Percentiles rank a stretch among this genome's conserved stretches.
Conservation (phyloP, 2,888 invertebrate genomes). For the Callimorpha dominula region DNA sequence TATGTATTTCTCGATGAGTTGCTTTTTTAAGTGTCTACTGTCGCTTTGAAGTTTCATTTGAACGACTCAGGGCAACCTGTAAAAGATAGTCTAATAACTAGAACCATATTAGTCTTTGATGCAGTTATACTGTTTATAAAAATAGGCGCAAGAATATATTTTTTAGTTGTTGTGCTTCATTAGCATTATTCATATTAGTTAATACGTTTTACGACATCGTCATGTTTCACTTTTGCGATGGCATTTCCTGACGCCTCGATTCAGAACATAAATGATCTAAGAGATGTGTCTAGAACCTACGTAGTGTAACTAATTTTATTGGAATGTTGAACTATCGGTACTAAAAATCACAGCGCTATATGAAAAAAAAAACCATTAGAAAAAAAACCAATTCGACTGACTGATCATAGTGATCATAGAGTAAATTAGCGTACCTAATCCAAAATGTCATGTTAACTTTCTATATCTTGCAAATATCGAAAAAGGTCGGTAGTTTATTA, state of each 20-base stretch:
- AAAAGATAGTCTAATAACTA: not conserved
- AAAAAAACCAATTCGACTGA: not conserved
- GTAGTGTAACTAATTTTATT: not conserved
- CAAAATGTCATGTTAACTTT: not conserved
- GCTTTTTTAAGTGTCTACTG: not conserved
- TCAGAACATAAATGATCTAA: not conserved
- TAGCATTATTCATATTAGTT: not conserved
- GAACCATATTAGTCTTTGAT: not conserved
- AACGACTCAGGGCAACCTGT: not conserved
- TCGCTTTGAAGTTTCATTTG: not conserved
- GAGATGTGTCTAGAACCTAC: not conserved
- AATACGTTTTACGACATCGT: not conserved
- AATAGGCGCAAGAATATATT: slow-evolving; percentile 13
- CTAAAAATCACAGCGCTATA: not conserved
- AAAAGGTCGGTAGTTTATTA: not conserved
- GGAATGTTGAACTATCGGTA: not conserved
- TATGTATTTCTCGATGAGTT: not conserved
- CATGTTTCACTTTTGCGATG: not conserved
- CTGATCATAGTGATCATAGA: not conserved
- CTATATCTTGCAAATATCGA: not conserved
- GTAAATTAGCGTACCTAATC: not conserved
- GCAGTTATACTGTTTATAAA: slow-evolving; percentile 1
- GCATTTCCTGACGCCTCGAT: not conserved
- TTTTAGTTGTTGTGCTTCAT: not conserved
- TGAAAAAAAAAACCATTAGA: not conserved